phyloP scores from a whole-genome alignment of 2,888 invertebrate species.

The Auanema freiburgensis region DNA sequence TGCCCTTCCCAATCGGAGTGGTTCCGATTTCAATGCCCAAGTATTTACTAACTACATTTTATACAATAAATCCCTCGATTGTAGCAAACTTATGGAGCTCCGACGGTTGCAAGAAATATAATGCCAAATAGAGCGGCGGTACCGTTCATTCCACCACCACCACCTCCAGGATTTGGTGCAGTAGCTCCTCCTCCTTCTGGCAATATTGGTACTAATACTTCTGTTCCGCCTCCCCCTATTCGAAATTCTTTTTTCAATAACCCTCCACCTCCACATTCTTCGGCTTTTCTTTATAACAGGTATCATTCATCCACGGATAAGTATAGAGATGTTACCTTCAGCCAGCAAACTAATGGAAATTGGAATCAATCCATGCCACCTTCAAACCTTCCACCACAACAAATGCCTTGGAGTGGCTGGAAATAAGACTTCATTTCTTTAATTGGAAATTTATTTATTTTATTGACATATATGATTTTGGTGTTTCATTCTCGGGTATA shows the following conservation, averaged over 20 bases:
- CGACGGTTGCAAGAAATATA: slow-evolving; percentile 6
- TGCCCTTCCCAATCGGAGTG: neutral
- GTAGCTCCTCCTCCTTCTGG: slow-evolving; percentile 14
- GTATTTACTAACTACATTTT: neutral
- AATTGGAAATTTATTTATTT: no score
- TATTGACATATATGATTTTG: no score
- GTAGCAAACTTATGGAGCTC: neutral
- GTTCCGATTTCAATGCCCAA: neutral
- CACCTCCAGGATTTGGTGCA: slow-evolving; percentile 25
- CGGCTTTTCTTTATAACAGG: neutral
- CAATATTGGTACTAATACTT: slow-evolving; percentile 10
- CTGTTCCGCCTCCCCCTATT: slow-evolving; percentile 10
- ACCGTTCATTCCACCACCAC: neutral
- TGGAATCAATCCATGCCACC: neutral
- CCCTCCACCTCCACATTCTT: slow-evolving; percentile 9
- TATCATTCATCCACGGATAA: neutral
- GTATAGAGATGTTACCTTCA: slow-evolving; percentile 5
- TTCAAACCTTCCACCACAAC: neutral
- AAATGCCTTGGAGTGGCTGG: neutral
- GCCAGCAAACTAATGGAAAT: neutral
- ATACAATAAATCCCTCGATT: neutral
- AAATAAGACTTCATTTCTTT: no score
- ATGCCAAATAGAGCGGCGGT: slow-evolving; percentile 1
- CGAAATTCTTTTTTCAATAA: slow-evolving; percentile 9
- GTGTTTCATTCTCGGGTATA: slow-evolving; percentile 1